phyloP scores from a whole-genome alignment of 2,797 vertebrate species.

The Artibeus jamaicensis region DNA sequence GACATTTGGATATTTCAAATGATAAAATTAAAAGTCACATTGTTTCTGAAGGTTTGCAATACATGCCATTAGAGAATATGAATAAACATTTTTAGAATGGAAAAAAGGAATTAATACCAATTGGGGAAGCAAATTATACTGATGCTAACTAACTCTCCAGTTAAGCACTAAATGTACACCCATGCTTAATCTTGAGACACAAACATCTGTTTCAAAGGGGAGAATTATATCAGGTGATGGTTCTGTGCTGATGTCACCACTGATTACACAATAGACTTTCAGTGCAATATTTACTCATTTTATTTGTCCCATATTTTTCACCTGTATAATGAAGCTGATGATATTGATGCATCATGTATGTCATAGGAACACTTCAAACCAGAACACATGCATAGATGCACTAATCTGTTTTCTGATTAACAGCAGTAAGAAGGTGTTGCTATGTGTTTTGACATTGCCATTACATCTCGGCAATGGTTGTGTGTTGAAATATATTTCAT shows the following conservation, averaged over 20 bases:
- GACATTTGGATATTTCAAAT: neutral
- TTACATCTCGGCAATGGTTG: neutral
- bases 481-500: slow-evolving; percentile 50
- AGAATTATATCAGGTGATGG: neutral
- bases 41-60: neutral
- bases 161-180: neutral
- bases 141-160: neutral
- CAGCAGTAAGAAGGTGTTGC: neutral
- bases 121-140: neutral
- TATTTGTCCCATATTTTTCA: neutral
- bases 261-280: neutral
- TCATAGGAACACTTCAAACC: neutral
- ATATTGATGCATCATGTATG: neutral
- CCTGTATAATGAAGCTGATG: neutral
- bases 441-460: neutral
- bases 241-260: neutral
- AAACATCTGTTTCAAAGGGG: neutral
- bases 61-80: neutral
- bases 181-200: neutral
- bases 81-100: neutral
- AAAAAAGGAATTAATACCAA: slow-evolving; percentile 29
- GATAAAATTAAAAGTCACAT: slow-evolving; percentile 21
- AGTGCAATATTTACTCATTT: neutral
- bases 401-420: neutral
- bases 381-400: neutral